Conservation (phyloP, 2,797 vertebrate genomes). For the Chiloscyllium punctatum region DNA sequence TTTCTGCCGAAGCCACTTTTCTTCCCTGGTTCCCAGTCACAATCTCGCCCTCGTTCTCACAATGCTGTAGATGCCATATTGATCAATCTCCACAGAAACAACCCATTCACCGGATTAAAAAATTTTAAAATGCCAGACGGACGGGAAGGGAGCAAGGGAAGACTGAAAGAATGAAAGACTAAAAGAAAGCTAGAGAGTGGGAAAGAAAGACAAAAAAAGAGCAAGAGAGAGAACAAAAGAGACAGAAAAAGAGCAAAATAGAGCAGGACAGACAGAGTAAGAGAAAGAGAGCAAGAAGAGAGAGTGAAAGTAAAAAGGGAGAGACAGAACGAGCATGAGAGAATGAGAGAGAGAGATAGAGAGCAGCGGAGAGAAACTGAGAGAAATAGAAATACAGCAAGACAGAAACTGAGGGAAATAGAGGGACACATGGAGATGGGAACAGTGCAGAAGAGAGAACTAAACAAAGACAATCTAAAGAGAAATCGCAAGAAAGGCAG, state of each 20-base stretch:
- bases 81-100: background rate
- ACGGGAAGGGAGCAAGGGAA: background rate
- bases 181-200: no score
- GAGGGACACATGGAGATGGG: background rate
- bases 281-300: background rate
- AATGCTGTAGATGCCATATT: background rate
- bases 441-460: no score
- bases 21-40: background rate
- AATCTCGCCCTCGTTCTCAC: background rate
- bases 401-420: background rate
- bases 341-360: background rate
- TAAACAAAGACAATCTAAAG: no score
- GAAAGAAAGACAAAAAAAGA: background rate
- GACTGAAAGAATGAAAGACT: background rate
- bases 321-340: background rate
- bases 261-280: background rate
- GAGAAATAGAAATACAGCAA: no score
- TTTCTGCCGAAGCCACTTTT: background rate
- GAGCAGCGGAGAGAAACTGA: background rate
- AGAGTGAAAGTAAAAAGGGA: no score
- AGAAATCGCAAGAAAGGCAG: background rate
- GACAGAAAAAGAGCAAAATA: no score
- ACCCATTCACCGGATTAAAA: background rate
- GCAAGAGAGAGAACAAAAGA: background rate
- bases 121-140: background rate